Percentiles rank a stretch among this genome's conserved stretches.
Evolutionary conservation across 2,888 invertebrate genomes (phyloP).

Genomic region (Coremacera marginata): DNA sequence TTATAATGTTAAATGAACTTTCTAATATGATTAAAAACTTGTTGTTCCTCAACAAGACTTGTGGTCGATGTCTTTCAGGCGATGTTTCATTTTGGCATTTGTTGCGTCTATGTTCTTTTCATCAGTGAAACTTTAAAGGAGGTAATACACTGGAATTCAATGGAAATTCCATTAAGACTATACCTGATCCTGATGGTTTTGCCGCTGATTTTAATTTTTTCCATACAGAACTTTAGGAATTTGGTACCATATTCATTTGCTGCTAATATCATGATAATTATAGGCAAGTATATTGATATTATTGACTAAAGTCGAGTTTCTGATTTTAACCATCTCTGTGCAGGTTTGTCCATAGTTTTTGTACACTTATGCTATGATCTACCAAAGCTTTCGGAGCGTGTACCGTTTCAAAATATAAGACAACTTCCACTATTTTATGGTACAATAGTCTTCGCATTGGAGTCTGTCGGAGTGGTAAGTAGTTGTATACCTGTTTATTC

Average conservation of each 20-base stretch:
- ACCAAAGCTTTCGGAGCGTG: conserved; percentile 68
- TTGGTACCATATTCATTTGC: conserved; percentile 91
- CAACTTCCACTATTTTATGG: conserved; percentile 87
- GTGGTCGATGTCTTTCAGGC: conserved; percentile 83
- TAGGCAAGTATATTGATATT: conserved; percentile 64
- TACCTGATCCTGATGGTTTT: conserved; percentile 74
- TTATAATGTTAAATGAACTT: not conserved
- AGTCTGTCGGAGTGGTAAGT: conserved; percentile 83
- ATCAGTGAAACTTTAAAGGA: conserved; percentile 85
- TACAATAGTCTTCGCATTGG: conserved; percentile 91
- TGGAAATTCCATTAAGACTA: conserved; percentile 69
- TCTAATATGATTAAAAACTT: too few relatives aligned
- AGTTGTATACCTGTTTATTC: not conserved
- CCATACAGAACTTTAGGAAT: conserved; percentile 81
- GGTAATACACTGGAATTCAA: conserved; percentile 74
- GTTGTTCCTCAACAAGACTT: conserved; percentile 69
- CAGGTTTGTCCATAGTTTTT: conserved; percentile 79
- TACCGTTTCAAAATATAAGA: conserved; percentile 69
- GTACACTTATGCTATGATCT: conserved; percentile 82
- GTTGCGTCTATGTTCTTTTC: conserved; percentile 96
- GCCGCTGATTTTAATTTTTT: conserved; percentile 77
- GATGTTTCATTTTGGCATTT: conserved; percentile 93
- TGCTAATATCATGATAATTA: conserved; percentile 86
- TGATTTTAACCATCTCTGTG: too few relatives aligned
- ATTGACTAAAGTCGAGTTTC: too few relatives aligned